A percentile compares a stretch with the other conserved stretches of the same genome.
Evolutionary conservation across 2,113 vertebrate genomes (phyloP).

Genomic region (Chlamydotis undulata): DNA sequence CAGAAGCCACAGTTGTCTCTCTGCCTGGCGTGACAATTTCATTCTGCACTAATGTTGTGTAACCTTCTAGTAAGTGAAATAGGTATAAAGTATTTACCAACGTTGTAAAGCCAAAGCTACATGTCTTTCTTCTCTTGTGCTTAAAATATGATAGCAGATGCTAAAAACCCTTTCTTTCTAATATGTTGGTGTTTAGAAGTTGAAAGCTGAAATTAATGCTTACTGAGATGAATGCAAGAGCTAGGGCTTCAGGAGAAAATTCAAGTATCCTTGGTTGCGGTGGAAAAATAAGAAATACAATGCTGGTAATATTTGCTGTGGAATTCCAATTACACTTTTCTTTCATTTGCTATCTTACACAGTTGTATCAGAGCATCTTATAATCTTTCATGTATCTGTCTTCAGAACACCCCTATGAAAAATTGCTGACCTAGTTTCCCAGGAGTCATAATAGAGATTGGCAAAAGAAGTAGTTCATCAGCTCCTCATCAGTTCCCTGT

Average conservation of each 20-base stretch:
- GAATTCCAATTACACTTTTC: neutral
- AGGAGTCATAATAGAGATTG: neutral
- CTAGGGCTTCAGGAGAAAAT: neutral
- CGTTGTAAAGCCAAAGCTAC: neutral
- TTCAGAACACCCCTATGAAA: neutral
- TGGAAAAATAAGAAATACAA: neutral
- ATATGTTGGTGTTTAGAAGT: neutral
- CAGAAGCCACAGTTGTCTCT: neutral
- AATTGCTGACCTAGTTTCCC: neutral
- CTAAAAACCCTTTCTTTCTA: neutral
- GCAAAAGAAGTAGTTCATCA: neutral
- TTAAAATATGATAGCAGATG: neutral
- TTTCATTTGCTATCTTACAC: neutral
- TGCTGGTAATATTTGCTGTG: neutral
- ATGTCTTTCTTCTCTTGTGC: neutral
- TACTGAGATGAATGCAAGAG: neutral
- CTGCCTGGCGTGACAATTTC: constrained; percentile 2
- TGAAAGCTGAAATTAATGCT: neutral
- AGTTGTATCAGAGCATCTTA: neutral
- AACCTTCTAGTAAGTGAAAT: neutral
- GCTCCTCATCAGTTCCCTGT: neutral
- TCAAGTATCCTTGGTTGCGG: neutral
- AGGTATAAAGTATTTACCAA: neutral
- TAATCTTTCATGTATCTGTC: constrained; percentile 2
- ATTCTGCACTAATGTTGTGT: neutral